Base-by-base conservation (phyloP, 2,888 invertebrate species). In the Pterostichus madidus region DNA sequence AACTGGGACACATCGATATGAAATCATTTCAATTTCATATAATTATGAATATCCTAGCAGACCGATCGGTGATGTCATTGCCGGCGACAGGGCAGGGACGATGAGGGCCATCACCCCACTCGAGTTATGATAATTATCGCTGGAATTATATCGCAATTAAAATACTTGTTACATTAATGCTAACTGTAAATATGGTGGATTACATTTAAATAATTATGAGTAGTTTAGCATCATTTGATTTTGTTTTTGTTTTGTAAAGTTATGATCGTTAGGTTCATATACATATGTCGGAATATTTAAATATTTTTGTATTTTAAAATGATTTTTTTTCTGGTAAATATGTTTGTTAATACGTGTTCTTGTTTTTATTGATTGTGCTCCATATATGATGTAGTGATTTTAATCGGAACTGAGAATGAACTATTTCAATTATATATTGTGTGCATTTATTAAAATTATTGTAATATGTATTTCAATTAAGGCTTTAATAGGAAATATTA, bases 401-500 rank as follows among this genome's bases (percentile, higher is more conserved):
- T 71, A 71, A 71, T 71, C 44, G 44, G 68, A 10, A 39, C 68
- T 44, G 56, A 44, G 24, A 71, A 71, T 24, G 15, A 71, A 39
- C 17, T 39, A 44, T 71, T 15, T 46, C 68, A 71, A 71, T 71
- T 71, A 71, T 44, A n/a, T 64, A 71, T 71, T 71, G 68, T 71
- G 68, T 46, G 24, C 46, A 46, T 71, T 71, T 71, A 71, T 71
- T 71, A 71, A 71, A 64, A 71, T 71, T 39, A 71, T 44, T 71
- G 68, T 71, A 71, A 71, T 71, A 71, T 44, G 68, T 71, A 71
- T 71, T 71, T 71, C 44, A 71, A 71, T 71, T 39, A 71, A 17
- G 10, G 39, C 68, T 71, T 71, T 71, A 71, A 71, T 44, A 71
- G 68, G 68, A 71, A 71, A 71, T 71, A 71, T 71, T 71, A 71